Evolutionary conservation across 2,888 invertebrate genomes (phyloP).

Genomic region (Lasioglossum morio): DNA sequence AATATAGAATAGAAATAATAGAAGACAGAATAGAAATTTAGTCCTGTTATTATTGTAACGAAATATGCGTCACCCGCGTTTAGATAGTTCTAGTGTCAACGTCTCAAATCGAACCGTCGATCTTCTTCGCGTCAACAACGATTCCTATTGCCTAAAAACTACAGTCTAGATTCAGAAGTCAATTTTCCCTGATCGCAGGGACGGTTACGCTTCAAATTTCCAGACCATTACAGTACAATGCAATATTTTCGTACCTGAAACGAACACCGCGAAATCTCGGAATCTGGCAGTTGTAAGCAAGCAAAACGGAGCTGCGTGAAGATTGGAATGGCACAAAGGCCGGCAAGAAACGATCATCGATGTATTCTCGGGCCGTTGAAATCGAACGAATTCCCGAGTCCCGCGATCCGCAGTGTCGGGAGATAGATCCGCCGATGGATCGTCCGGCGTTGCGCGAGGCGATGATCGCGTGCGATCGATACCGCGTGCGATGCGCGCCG

Average conservation of each 20-base stretch:
- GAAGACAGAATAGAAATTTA: too few relatives aligned
- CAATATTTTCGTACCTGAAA: not conserved
- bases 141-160: not conserved
- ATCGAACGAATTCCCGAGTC: conserved; percentile 17
- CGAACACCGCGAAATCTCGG: not conserved
- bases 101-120: too few relatives aligned
- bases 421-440: conserved; percentile 46
- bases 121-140: too few relatives aligned
- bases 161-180: not conserved
- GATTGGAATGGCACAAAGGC: conserved; percentile 1
- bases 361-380: not conserved
- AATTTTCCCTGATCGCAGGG: not conserved
- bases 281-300: not conserved
- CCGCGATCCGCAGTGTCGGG: not conserved
- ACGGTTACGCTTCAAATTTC: not conserved
- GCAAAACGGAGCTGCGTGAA: not conserved
- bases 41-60: too few relatives aligned
- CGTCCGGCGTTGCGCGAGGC: conserved; percentile 19
- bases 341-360: not conserved
- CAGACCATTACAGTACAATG: not conserved
- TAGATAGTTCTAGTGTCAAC: too few relatives aligned
- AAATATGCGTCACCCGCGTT: too few relatives aligned
- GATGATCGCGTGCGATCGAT: conserved; percentile 66
- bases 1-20: too few relatives aligned
- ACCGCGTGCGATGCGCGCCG: conserved; percentile 29